phyloP scores from a whole-genome alignment of 2,797 vertebrate genomes.

The Coluber constrictor region DNA sequence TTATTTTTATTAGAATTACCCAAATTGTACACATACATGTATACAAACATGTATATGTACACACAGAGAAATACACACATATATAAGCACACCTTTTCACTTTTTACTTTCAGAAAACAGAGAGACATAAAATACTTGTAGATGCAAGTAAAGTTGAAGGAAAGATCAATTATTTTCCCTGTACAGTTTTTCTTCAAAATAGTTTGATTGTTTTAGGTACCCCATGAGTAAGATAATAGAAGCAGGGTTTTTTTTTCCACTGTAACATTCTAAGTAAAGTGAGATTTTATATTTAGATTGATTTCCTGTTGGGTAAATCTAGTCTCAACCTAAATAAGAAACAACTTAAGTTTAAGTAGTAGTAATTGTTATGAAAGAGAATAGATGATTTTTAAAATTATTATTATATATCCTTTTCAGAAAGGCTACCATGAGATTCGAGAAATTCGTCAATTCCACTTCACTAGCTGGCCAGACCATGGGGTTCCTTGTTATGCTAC shows the following conservation, averaged over 20 bases:
- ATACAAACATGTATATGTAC: neutral
- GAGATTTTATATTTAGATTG: neutral
- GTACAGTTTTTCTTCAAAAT: neutral
- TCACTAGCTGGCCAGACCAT: constrained; percentile 98
- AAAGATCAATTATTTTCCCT: neutral
- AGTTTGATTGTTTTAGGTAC: neutral
- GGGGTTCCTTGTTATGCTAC: constrained; percentile 96
- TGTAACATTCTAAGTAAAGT: neutral
- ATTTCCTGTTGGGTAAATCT: neutral
- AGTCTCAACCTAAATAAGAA: neutral
- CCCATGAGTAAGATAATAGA: neutral
- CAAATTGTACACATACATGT: neutral
- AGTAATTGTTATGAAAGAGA: constrained; percentile 11
- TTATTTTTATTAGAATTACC: neutral
- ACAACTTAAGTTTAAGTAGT: fast-evolving
- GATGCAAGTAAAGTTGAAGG: fast-evolving
- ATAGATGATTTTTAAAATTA: constrained; percentile 23
- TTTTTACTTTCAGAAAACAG: fast-evolving
- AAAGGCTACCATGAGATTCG: constrained; percentile 97
- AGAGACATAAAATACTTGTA: fast-evolving
- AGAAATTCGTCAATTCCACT: constrained; percentile 96
- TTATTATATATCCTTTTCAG: constrained; percentile 72
- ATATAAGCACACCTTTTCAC: neutral
- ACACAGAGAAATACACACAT: neutral
- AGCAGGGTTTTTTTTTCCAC: neutral